phyloP scores from a whole-genome alignment of 2,113 vertebrate genomes.

The Patagioenas fasciata region DNA sequence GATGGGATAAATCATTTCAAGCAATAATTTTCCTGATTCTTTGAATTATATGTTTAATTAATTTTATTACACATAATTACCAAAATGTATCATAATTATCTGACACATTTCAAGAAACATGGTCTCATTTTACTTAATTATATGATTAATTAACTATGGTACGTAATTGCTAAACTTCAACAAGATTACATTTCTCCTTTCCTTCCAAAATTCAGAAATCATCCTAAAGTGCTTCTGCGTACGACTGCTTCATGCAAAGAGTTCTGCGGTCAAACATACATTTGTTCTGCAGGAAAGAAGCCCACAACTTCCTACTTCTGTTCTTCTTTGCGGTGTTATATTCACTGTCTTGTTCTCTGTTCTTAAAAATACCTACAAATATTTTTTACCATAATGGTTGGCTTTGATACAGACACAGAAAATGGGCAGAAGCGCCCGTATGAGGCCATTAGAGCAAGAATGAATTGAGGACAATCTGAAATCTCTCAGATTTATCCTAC shows the following conservation, averaged over 20 bases:
- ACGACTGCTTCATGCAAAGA: neutral
- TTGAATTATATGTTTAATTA: constrained; percentile 71
- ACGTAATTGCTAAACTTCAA: constrained; percentile 61
- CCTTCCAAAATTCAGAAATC: constrained; percentile 29
- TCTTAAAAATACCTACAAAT: constrained; percentile 1
- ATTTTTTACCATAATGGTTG: neutral
- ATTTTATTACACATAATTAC: constrained; percentile 69
- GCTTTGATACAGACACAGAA: neutral
- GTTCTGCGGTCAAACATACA: neutral
- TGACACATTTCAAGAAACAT: constrained; percentile 70
- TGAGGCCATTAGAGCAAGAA: neutral
- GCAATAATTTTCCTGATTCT: constrained; percentile 58
- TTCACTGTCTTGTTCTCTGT: neutral
- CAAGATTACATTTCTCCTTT: constrained; percentile 23
- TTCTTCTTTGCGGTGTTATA: neutral
- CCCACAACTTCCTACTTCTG: neutral
- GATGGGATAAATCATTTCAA: constrained; percentile 41
- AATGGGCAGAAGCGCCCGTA: neutral
- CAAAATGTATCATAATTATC: constrained; percentile 72
- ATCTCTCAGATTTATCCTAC: neutral
- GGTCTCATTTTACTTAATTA: constrained; percentile 69
- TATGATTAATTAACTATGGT: constrained; percentile 71
- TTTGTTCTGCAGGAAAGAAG: neutral
- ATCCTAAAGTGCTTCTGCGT: neutral
- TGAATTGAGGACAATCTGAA: neutral